Conservation (phyloP, 2,888 invertebrate species). For the Meganola albula region DNA sequence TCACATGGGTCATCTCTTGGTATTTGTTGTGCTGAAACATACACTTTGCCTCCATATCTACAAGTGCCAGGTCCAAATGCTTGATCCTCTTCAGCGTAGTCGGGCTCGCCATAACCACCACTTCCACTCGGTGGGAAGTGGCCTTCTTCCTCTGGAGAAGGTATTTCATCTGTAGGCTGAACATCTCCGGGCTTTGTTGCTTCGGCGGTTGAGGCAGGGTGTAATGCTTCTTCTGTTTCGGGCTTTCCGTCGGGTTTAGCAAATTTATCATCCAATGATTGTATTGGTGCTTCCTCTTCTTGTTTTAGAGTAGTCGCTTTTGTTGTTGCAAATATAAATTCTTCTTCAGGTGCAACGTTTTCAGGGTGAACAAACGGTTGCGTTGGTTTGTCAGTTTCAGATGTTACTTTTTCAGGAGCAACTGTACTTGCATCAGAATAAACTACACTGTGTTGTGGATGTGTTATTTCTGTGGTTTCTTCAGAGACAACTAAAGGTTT, state of each 20-base stretch:
- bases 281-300: slow-evolving; percentile 29
- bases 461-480: slow-evolving; percentile 16
- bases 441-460: slow-evolving; percentile 15
- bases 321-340: slow-evolving; percentile 19
- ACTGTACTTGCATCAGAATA: slow-evolving; percentile 14
- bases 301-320: slow-evolving; percentile 21
- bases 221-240: slow-evolving; percentile 29
- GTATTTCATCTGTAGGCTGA: slow-evolving; percentile 52
- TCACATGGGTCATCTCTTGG: slow-evolving; percentile 96
- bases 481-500: slow-evolving; percentile 10
- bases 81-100: slow-evolving; percentile 87
- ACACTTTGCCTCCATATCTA: slow-evolving; percentile 93
- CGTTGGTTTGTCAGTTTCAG: slow-evolving; percentile 22
- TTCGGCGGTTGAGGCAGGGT: slow-evolving; percentile 34
- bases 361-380: slow-evolving; percentile 14
- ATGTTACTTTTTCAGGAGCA: slow-evolving; percentile 15
- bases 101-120: slow-evolving; percentile 76
- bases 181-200: slow-evolving; percentile 48
- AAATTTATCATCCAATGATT: slow-evolving; percentile 33
- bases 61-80: slow-evolving; percentile 93
- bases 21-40: slow-evolving; percentile 96
- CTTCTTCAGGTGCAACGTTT: slow-evolving; percentile 24
- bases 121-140: slow-evolving; percentile 56
- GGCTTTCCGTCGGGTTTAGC: slow-evolving; percentile 43
- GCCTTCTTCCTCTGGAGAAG: slow-evolving; percentile 50